Evolutionary conservation across 1,140 invertebrate genomes (phyloP), one percentile per base, ranked within the genome.

Genomic region (Drosophila repleta): DNA sequence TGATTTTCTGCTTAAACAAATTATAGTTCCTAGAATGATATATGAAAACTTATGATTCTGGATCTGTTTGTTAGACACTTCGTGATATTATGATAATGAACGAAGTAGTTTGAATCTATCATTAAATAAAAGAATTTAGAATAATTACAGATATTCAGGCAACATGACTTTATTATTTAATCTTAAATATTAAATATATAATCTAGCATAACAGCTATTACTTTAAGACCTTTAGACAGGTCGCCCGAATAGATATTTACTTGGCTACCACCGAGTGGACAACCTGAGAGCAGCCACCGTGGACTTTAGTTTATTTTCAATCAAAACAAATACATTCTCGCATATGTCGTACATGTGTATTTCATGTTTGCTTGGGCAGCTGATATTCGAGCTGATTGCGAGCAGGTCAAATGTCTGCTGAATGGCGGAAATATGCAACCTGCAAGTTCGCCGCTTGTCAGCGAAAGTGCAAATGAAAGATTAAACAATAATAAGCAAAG

Each of bases 401-500:
- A 49, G 63, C 51, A 65, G 56, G 52, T 65, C 63, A 57, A 48
- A 57, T 61, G 66, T 46, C 46, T 61, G 66, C 66, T 68, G 58
- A 68, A 55, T 48, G 63, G 13, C 39, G 45, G 60, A 69, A 70
- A 49, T 56, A 48, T 70, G 67, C 51, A 62, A 68, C 49, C 66
- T 63, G 21, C 58, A 69, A 53, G 17, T 62, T 32, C 24, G 45
- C 35, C 24, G 41, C 21, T 20, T 55, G 49, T 46, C 62, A 45
- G 76, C 57, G 77, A 73, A 84, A 61, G 76, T 85, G 82, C 74
- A 85, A 75, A 71, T 78, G 77, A 66, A 65, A 75, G 66, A 78
- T 82, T 82, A 58, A 87, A 81, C 82, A 87, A 78, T 74, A 71
- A 87, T 74, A 71, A 87, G 73, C 72, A 78, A 63, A 37, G 60